Base-by-base conservation (phyloP, 2,888 invertebrate genomes). In the Brenthis hecate region DNA sequence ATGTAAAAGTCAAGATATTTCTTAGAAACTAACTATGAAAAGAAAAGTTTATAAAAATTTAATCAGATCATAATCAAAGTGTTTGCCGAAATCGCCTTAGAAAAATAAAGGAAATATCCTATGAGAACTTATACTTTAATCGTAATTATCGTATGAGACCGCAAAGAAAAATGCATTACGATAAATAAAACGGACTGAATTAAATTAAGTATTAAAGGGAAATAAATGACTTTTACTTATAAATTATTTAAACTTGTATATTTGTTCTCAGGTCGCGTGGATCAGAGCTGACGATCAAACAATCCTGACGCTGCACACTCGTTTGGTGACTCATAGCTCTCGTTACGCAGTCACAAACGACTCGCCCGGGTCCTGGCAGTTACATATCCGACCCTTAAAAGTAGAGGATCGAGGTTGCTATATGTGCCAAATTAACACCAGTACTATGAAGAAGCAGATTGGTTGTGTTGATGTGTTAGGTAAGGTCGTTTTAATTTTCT, bases 351-450 rank as follows among this genome's bases (percentile, higher is more conserved):
- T 96, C 72, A 94, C 94, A 69, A 94, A 95, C 81, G 96, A 96
- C 85, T 94, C 95, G 11, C 94, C 95, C 43, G 92, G 93, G 71
- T 95, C 95, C 51, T 96, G 96, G 96, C 95, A 95, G 81, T 93
- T 96, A 51, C 95, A 96, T 82, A 96, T 96, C 75, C 86, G 95
- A 58, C 95, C 95, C 64, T 91, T 96, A 75, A 95, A 95, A 86
- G 96, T 96, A 75, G 94, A 95, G 64, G 96, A 96, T 83, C 94
- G 95, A 70, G 96, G 96, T 11, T 96, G 96, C 80, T 96, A 96
- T 85, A 96, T 96, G 96, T 96, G 96, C 81, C 96, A 96, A 88
- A 95, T 96, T 75, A 96, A 96, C 84, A 96, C 96, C 3, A 94
- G 93, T 73, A 94, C 95, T 68, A 96, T 96, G 96, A 95, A 95